Evolutionary conservation across 2,888 invertebrate genomes (phyloP).

Genomic region (Gymnocheta viridis): DNA sequence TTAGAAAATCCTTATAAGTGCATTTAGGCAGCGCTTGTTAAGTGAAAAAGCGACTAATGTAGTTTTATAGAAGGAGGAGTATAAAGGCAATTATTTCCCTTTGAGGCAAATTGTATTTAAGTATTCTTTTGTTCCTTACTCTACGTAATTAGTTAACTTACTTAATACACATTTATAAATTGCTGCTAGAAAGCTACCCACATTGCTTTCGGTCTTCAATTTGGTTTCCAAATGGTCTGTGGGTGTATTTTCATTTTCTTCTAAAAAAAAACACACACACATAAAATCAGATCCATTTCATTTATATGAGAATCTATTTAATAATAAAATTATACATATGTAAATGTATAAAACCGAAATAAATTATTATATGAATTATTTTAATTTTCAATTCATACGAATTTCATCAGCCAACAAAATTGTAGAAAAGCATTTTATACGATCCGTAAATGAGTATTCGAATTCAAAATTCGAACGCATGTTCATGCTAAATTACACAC

Average conservation of each 20-base stretch:
- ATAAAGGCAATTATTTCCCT: too few species aligned
- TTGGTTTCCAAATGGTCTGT: too few species aligned
- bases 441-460: conserved; percentile 6
- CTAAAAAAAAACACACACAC: neutral
- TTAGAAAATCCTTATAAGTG: too few species aligned
- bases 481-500: conserved; percentile 17
- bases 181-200: too few species aligned
- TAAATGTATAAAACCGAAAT: neutral
- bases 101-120: too few species aligned
- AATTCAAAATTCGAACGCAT: conserved; percentile 20
- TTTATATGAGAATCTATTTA: neutral
- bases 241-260: too few species aligned
- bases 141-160: neutral
- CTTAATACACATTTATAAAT: neutral
- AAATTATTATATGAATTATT: neutral
- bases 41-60: too few species aligned
- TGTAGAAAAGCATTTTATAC: conserved; percentile 13
- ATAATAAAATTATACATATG: neutral
- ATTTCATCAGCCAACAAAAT: conserved; percentile 31
- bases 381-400: neutral
- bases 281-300: neutral
- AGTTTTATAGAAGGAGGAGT: too few species aligned
- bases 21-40: too few species aligned
- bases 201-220: too few species aligned
- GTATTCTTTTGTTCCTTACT: neutral